Conservation (phyloP, 2,113 vertebrate genomes). For the Esox niger region DNA sequence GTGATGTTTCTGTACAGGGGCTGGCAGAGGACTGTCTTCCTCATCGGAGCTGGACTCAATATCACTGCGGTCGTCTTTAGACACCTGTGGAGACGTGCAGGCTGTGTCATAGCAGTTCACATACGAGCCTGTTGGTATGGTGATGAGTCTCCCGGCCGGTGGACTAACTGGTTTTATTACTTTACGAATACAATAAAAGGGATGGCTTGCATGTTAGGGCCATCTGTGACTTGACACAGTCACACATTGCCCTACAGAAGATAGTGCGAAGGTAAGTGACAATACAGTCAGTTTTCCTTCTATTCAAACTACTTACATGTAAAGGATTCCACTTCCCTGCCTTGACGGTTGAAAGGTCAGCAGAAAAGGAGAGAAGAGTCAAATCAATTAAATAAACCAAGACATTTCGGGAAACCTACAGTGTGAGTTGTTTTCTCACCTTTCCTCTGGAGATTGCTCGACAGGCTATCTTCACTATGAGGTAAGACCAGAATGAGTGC, state of each 20-base stretch:
- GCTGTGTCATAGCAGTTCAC: not conserved
- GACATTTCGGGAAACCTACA: not conserved
- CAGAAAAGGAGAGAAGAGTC: constrained; percentile 39
- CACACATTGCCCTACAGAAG: too few relatives aligned
- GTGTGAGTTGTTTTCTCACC: constrained; percentile 80
- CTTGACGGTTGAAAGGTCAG: constrained; percentile 66
- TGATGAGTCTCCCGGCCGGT: too few relatives aligned
- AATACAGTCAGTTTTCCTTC: not conserved
- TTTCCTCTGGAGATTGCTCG: constrained; percentile 94
- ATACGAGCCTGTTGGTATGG: not conserved
- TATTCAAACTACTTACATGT: constrained; percentile 83
- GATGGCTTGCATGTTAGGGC: not conserved
- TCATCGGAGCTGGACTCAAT: constrained; percentile 97
- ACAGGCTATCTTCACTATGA: constrained; percentile 89
- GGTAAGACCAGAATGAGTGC: constrained; percentile 93
- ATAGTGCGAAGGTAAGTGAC: not conserved
- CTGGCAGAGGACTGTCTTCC: constrained; percentile 76
- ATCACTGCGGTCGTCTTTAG: constrained; percentile 93
- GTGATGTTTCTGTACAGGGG: constrained; percentile 77
- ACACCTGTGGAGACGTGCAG: constrained; percentile 71
- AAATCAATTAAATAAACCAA: constrained; percentile 30
- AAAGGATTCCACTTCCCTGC: constrained; percentile 97
- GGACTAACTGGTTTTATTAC: too few relatives aligned
- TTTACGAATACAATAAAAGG: not conserved
- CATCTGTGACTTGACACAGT: constrained; percentile 11